Conservation (phyloP, 1,140 invertebrate genomes). For the Sminthurinus signatus region DNA sequence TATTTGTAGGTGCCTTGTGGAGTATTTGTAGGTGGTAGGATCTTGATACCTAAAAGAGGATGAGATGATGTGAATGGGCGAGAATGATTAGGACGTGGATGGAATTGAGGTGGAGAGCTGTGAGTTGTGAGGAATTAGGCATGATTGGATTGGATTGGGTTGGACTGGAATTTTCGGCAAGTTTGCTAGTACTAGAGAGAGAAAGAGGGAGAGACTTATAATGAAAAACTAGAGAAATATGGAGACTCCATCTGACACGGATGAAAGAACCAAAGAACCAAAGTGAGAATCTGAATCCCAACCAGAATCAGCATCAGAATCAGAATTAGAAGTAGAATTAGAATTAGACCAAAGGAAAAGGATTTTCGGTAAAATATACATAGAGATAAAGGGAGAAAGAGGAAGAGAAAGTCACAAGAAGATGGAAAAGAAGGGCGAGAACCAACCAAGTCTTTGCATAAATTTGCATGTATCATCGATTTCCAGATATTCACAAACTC, state of each 20-base stretch:
- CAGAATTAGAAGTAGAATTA: no score
- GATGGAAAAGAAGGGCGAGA: neutral
- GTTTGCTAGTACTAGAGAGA: neutral
- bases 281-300: no score
- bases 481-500: constrained; percentile 30
- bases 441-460: constrained; percentile 15
- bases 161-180: no score
- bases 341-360: no score
- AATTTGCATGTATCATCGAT: constrained; percentile 35
- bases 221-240: constrained; percentile 7
- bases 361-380: neutral
- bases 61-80: neutral
- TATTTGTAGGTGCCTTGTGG: no score
- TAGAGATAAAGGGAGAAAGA: neutral
- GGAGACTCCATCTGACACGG: constrained; percentile 18
- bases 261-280: constrained; percentile 5
- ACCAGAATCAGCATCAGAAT: no score
- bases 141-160: constrained; percentile 17
- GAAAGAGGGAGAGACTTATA: constrained; percentile 1
- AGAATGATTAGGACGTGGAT: neutral
- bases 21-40: no score
- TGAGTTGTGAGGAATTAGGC: constrained; percentile 4
- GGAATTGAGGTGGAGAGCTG: constrained; percentile 9
- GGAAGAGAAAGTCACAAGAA: constrained; percentile 4
- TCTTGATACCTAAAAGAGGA: no score